Evolutionary conservation across 2,113 vertebrate genomes (phyloP).

Genomic region (Ageneiosus marmoratus): DNA sequence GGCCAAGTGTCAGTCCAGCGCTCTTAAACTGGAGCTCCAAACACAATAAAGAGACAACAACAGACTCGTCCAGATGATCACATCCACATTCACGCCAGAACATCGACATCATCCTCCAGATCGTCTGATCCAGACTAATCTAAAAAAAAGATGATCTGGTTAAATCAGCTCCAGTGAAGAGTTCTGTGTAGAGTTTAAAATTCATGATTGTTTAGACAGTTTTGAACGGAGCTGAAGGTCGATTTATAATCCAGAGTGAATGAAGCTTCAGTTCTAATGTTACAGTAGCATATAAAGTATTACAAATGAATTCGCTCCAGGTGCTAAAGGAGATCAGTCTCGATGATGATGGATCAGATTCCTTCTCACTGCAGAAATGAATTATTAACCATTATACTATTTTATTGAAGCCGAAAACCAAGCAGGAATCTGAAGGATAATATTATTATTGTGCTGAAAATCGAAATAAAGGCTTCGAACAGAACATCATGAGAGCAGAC

Average conservation of each 20-base stretch:
- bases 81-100: not conserved
- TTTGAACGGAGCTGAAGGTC: not conserved
- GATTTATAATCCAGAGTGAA: not conserved
- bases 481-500: not conserved
- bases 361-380: not conserved
- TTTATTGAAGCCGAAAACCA: too few species aligned
- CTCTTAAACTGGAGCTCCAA: not conserved
- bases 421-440: not conserved
- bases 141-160: not conserved
- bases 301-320: not conserved
- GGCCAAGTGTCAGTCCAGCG: not conserved
- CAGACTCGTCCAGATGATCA: not conserved
- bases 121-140: not conserved
- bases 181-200: not conserved
- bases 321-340: not conserved
- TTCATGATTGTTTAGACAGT: too few species aligned
- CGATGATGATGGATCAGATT: not conserved
- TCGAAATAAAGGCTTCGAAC: not conserved
- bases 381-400: not conserved
- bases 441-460: not conserved
- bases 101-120: not conserved
- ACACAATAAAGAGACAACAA: not conserved
- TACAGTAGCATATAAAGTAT: not conserved
- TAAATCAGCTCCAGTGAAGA: not conserved
- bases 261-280: not conserved